Percentiles rank a stretch among this genome's conserved stretches.
phyloP scores from a whole-genome alignment of 2,888 invertebrate genomes.

The Drosophila fungiperda region DNA sequence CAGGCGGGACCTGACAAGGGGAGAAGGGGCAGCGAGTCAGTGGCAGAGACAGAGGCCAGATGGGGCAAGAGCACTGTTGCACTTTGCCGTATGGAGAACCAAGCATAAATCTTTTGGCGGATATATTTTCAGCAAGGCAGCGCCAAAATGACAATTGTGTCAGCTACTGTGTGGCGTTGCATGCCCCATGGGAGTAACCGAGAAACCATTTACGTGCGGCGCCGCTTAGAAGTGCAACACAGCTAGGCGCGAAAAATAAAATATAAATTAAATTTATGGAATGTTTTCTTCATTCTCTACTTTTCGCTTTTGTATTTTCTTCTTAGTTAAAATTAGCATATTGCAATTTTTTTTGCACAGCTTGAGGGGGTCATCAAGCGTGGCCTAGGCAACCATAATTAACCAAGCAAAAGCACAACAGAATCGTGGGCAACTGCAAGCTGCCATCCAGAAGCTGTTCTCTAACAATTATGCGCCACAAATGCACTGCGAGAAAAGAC shows the following conservation, averaged over 20 bases:
- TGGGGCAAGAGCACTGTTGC: constrained; percentile 4
- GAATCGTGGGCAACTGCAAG: constrained; percentile 16
- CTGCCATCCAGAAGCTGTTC: constrained; percentile 66
- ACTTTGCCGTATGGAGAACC: constrained; percentile 22
- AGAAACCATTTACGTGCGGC: constrained; percentile 29
- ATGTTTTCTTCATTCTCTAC: constrained; percentile 4
- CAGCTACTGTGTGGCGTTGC: constrained; percentile 82
- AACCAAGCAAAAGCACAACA: constrained; percentile 54
- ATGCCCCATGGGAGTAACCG: constrained; percentile 27
- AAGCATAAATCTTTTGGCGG: constrained; percentile 77
- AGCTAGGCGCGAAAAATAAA: constrained; percentile 13
- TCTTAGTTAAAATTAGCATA: constrained; percentile 80
- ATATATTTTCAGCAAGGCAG: constrained; percentile 70
- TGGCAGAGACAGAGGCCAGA: constrained; percentile 15
- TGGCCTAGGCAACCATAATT: constrained; percentile 65
- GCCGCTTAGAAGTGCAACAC: constrained; percentile 63
- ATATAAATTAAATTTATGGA: constrained; percentile 82
- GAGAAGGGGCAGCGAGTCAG: neutral
- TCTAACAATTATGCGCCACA: constrained; percentile 62
- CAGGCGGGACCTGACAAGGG: neutral
- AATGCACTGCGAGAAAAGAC: neutral
- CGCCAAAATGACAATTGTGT: constrained; percentile 83
- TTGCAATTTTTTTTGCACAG: constrained; percentile 83
- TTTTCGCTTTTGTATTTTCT: constrained; percentile 5
- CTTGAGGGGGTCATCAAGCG: constrained; percentile 83